These are phyloP conservation scores for Fabriciana adippe DNA, from an alignment of 2,888 invertebrate species.

Conservation along the genomic window DNA sequence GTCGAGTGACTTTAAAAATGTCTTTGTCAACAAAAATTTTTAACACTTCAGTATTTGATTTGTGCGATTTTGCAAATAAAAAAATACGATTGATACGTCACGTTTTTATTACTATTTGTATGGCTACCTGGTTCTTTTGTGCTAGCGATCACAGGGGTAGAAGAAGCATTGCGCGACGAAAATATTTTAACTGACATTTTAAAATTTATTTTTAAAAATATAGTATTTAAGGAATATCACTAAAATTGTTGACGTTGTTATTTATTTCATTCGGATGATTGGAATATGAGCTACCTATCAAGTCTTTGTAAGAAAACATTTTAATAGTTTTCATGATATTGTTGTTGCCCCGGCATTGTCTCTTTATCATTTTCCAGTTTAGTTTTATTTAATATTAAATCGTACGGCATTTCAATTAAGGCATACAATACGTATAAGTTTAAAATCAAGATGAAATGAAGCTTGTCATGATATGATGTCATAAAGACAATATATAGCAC, in stretches of 20 bases:
- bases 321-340: too few species aligned
- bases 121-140: constrained; percentile 75
- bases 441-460: too few species aligned
- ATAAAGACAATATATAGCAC: too few species aligned
- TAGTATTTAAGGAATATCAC: neutral
- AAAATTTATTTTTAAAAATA: neutral
- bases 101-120: constrained; percentile 79
- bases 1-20: constrained; percentile 60
- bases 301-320: too few species aligned
- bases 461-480: too few species aligned
- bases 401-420: too few species aligned
- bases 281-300: too few species aligned
- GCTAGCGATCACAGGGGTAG: constrained; percentile 63
- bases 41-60: constrained; percentile 82
- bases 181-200: constrained; percentile 4
- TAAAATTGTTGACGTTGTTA: neutral
- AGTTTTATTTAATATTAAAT: too few species aligned
- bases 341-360: too few species aligned
- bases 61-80: constrained; percentile 67
- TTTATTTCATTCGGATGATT: neutral
- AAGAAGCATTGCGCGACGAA: constrained; percentile 31
- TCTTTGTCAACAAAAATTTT: constrained; percentile 71
- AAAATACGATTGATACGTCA: constrained; percentile 78
- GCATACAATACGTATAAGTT: too few species aligned
- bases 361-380: too few species aligned